Evolutionary conservation across 1,140 invertebrate species (phyloP).

Genomic region (Sitophilus oryzae): DNA sequence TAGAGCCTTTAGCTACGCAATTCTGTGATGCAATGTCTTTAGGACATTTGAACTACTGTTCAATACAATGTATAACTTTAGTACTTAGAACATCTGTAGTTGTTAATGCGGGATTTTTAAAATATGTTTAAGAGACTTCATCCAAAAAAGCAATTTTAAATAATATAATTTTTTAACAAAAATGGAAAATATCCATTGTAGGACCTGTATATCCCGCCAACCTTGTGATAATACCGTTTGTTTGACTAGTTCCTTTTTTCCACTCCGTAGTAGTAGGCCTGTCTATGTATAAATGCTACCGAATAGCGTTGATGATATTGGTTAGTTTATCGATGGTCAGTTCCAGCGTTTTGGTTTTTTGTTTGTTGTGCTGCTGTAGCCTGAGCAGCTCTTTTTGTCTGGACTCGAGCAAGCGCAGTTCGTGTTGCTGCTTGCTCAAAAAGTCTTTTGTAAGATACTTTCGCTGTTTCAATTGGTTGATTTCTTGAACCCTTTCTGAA

Average conservation of each 20-base stretch:
- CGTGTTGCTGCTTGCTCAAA: conserved; percentile 28
- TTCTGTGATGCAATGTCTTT: too few species aligned
- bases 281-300: conserved; percentile 27
- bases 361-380: not conserved
- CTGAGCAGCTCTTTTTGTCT: conserved; percentile 23
- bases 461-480: conserved; percentile 24
- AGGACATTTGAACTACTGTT: too few species aligned
- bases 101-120: too few species aligned
- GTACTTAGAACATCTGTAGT: too few species aligned
- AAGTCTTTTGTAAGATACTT: conserved; percentile 28
- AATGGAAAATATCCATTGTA: too few species aligned
- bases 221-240: not conserved
- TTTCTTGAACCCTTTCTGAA: conserved; percentile 28
- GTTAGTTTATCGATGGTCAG: conserved; percentile 33
- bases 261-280: too few species aligned
- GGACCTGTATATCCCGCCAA: not conserved
- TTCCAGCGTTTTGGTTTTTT: conserved; percentile 27
- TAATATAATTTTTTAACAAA: too few species aligned
- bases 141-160: too few species aligned
- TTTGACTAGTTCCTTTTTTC: not conserved
- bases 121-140: too few species aligned
- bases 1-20: too few species aligned
- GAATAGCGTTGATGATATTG: conserved; percentile 34
- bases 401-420: conserved; percentile 28
- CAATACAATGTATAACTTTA: too few species aligned